Evolutionary conservation across 2,797 vertebrate genomes (phyloP).

Genomic region (Silurus lanzhouensis): DNA sequence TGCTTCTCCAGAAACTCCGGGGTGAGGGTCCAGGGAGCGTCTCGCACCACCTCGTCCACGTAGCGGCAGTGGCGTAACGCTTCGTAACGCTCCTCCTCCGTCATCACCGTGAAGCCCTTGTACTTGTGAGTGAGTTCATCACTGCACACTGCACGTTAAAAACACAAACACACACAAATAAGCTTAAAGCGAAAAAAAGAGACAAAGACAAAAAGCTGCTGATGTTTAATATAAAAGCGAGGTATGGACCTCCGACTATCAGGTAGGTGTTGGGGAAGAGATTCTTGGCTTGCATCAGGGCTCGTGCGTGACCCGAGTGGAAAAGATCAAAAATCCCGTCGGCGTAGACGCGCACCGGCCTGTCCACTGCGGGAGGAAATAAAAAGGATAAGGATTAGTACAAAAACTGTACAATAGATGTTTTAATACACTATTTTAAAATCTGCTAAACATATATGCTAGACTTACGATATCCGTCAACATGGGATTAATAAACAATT

Average conservation of each 20-base stretch:
- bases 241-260: constrained; percentile 90
- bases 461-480: too few species aligned
- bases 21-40: constrained; percentile 97
- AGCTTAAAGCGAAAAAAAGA: not conserved
- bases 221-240: not conserved
- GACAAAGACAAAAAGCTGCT: not conserved
- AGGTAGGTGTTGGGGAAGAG: constrained; percentile 98
- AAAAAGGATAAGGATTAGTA: not conserved
- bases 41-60: constrained; percentile 93
- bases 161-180: constrained; percentile 31
- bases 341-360: constrained; percentile 96
- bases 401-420: too few species aligned
- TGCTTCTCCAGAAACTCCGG: constrained; percentile 95
- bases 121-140: constrained; percentile 98
- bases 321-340: constrained; percentile 99
- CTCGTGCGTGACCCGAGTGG: constrained; percentile 95
- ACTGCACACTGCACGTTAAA: constrained; percentile 85
- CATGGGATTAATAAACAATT: too few species aligned
- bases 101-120: constrained; percentile 99
- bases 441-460: too few species aligned
- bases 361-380: constrained; percentile 78
- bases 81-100: constrained; percentile 91
- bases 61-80: constrained; percentile 96
- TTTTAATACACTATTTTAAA: too few species aligned
- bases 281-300: constrained; percentile 99